Conservation (phyloP, 2,113 vertebrate species). For the Psephotus haematonotus region DNA sequence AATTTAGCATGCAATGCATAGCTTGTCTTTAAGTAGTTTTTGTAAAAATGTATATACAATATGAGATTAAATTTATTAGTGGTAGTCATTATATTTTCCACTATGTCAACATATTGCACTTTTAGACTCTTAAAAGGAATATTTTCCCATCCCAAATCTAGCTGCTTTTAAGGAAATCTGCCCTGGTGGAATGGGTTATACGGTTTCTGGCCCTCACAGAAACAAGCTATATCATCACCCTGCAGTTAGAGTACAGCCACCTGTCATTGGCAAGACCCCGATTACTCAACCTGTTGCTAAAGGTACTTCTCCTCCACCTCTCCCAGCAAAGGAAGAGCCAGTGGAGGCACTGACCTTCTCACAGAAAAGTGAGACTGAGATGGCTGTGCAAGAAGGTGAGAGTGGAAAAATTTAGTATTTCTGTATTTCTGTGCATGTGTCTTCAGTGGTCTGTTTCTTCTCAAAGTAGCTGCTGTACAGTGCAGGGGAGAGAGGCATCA, state of each 20-base stretch:
- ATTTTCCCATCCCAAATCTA: conserved; percentile 84
- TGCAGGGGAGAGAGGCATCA: neutral
- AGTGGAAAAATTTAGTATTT: neutral
- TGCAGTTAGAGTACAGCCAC: conserved; percentile 82
- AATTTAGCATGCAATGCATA: conserved; percentile 20
- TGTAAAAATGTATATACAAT: conserved; percentile 37
- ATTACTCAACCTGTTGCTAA: conserved; percentile 84
- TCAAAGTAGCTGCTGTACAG: neutral
- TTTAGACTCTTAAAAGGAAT: conserved; percentile 85
- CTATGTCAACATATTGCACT: conserved; percentile 79
- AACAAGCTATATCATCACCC: conserved; percentile 87
- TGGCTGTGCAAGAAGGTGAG: conserved; percentile 83
- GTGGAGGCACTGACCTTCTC: conserved; percentile 88
- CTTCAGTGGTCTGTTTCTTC: neutral
- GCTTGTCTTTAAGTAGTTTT: conserved; percentile 24
- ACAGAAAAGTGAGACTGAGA: conserved; percentile 81
- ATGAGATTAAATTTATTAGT: conserved; percentile 59
- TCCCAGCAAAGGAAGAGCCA: conserved; percentile 88
- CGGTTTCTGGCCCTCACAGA: conserved; percentile 88
- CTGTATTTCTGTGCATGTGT: conserved; percentile 41
- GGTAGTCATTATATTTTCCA: conserved; percentile 80
- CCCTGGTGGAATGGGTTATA: conserved; percentile 99
- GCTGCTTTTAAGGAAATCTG: conserved; percentile 99
- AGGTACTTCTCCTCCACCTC: conserved; percentile 83
- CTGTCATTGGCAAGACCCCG: conserved; percentile 81